Conservation (phyloP, 2,113 vertebrate genomes). For the Syngnathoides biaculeatus region DNA sequence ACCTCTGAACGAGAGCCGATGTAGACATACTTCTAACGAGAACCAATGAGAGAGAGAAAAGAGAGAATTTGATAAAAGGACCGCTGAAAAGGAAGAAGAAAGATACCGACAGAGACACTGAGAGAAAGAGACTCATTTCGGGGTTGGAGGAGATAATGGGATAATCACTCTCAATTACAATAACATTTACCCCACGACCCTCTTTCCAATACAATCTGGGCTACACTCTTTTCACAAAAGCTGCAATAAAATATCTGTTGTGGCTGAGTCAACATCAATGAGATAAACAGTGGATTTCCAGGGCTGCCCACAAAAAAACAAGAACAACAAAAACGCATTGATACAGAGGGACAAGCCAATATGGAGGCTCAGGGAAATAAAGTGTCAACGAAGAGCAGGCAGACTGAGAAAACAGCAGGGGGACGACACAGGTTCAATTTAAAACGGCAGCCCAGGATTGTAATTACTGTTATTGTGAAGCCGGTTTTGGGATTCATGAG, state of each 20-base stretch:
- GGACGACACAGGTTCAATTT: constrained; percentile 37
- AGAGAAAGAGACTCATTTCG: constrained; percentile 42
- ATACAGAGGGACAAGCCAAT: constrained; percentile 10
- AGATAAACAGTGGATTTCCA: constrained; percentile 56
- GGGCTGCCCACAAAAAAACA: constrained; percentile 26
- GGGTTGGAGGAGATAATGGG: constrained; percentile 64
- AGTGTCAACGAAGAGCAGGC: constrained; percentile 13
- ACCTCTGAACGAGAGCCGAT: constrained; percentile 86
- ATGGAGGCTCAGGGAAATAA: constrained; percentile 19
- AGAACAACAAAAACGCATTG: constrained; percentile 31
- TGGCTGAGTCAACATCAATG: constrained; percentile 57
- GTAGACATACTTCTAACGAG: constrained; percentile 84
- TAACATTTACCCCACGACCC: constrained; percentile 50
- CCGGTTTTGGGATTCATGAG: constrained; percentile 35
- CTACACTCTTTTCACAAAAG: constrained; percentile 46
- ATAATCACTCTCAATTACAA: constrained; percentile 72
- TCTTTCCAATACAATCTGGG: constrained; percentile 55
- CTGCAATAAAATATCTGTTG: constrained; percentile 51
- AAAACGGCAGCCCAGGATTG: constrained; percentile 9
- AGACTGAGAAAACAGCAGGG: constrained; percentile 33
- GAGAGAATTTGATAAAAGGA: constrained; percentile 33
- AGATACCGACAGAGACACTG: constrained; percentile 42
- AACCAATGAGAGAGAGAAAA: constrained; percentile 11
- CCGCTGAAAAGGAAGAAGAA: constrained; percentile 32
- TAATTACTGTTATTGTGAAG: constrained; percentile 43